Conservation (phyloP, 2,113 vertebrate genomes). For the Coturnix japonica region DNA sequence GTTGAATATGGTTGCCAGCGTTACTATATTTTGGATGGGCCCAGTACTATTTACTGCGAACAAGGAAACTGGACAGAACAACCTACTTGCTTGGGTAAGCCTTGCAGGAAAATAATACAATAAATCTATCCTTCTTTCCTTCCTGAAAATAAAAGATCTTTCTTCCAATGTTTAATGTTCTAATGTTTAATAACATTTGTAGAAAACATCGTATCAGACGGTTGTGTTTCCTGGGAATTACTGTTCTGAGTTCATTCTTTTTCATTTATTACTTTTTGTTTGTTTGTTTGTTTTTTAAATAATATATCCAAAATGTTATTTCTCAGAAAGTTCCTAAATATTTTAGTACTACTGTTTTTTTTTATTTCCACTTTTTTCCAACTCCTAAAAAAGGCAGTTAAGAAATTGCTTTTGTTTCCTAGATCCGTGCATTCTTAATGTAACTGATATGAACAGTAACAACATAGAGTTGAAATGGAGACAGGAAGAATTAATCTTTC, state of each 20-base stretch:
- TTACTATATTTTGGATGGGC: conserved; percentile 73
- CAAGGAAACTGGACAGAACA: conserved; percentile 75
- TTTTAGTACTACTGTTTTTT: background rate
- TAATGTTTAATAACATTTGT: background rate
- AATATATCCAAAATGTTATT: background rate
- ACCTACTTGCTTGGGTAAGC: conserved; percentile 79
- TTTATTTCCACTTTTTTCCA: background rate
- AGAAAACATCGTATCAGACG: background rate
- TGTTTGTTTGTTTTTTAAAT: background rate
- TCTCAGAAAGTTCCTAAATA: background rate
- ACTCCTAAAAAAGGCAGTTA: background rate
- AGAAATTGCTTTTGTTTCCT: conserved; percentile 15
- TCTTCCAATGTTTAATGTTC: too few relatives aligned
- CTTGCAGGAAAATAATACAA: background rate
- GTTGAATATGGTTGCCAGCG: conserved; percentile 75
- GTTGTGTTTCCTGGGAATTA: background rate
- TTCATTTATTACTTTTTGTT: background rate
- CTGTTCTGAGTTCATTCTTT: background rate
- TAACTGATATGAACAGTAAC: conserved; percentile 51
- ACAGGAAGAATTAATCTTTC: conserved; percentile 67
- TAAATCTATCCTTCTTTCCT: background rate
- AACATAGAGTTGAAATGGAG: conserved; percentile 77
- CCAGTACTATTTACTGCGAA: conserved; percentile 62
- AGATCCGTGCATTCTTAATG: conserved; percentile 76
- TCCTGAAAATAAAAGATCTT: background rate